Base-by-base conservation (phyloP, 1,140 invertebrate genomes). In the Camponotus floridanus region DNA sequence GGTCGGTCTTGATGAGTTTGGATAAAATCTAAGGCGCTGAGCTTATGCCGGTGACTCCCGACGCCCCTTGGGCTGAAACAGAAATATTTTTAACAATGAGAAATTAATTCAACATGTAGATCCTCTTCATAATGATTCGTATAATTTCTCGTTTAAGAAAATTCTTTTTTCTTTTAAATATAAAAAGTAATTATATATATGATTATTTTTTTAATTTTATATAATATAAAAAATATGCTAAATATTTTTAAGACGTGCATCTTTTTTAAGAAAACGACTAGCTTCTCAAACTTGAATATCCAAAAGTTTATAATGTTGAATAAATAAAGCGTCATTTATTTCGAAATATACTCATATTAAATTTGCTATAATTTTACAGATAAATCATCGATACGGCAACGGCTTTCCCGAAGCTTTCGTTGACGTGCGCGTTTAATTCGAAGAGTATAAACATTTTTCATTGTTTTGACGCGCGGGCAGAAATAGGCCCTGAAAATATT, bases 11-110 rank as follows among this genome's bases (percentile, higher is more conserved):
- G 68, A 48, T 11, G 26, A 36, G 26, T 2, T 61, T 57, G 13
- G 39, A 55, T n/a, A 36, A 57, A 26, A 42, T 59, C 18, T 42
- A 8, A 31, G 15, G 13, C 8, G 13, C 1, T 21, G 8, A 26
- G 9, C 4, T 79, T 74, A 83, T 48, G 51, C 48, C 5, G 11
- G 55, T 33, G 42, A n/a, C 62, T 61, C 42, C 18, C 13, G 78
- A 42, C 13, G n/a, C 18, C 18, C 48, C 4, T 74, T 21, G 57
- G 39, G 39, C 79, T 83, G 79, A 74, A 83, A 83, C 68, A 83
- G 26, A 81, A 68, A 3, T 13, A 48, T 73, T 83, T 59, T 11
- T 15, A 45, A n/a, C 9, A 15, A 74, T 74, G 7, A 62, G 7
- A 74, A 13, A 81, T 83, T 74, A 83, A 13, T 36, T 73, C 4